Base-by-base conservation (phyloP, 1,140 invertebrate genomes). In the Brachionus angularis region DNA sequence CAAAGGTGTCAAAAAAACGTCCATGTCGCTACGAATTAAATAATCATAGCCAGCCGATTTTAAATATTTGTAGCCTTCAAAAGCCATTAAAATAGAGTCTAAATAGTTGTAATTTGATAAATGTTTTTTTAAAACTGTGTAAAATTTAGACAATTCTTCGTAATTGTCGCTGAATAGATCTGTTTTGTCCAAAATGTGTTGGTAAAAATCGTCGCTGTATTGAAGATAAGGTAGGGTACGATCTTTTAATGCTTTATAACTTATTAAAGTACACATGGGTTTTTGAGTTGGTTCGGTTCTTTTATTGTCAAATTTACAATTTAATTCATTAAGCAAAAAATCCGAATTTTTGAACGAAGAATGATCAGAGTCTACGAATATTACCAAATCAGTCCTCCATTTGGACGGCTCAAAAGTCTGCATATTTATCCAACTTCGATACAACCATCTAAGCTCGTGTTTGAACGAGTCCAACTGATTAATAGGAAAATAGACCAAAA, bases 1-100 rank as follows among this genome's bases (percentile, higher is more conserved):
- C 46, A 52, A 29, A 8, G 67, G 67, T 12, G 70, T 71, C 27
- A 71, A 34, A 71, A 71, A 71, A 23, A 47, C 47, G n/a, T 71
- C 70, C 39, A 71, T 33, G 46, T 71, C 70, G n/a, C 44, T 46
- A 8, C 52, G n/a, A 4, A 71, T 44, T 5, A 71, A 44, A 49
- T 33, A 71, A 33, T 71, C 70, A 49, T 58, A 71, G 7, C 34
- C 33, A 21, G 67, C 46, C 31, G 29, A 34, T 39, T 53, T 50
- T 5, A 71, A 71, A 34, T 71, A 58, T 23, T 23, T 12, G 44
- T 71, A 71, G 10, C 70, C 49, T 31, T 71, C 70, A 27, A 42
- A 55, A 29, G 50, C 50, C 23, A 71, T 71, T 27, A 50, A 8
- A 55, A 71, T 58, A 10, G 70, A 71, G 23, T 71, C 52, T 21